Evolutionary conservation across 1,140 invertebrate species (phyloP), one percentile per base, ranked within the genome.

Genomic region (Chironomus tepperi): DNA sequence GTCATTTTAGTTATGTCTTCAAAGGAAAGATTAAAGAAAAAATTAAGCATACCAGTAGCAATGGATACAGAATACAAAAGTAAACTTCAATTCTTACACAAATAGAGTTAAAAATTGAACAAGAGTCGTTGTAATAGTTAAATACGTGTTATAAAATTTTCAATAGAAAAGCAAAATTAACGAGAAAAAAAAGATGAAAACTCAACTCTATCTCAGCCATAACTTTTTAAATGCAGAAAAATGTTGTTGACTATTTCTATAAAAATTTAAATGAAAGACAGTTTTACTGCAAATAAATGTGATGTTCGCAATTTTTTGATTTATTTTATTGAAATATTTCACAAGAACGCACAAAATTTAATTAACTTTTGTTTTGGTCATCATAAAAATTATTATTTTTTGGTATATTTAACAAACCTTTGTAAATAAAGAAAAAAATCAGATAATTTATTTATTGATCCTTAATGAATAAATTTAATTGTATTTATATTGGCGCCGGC

Each of bases 241-340:
- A 57, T 57, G 47, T 57, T 57, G 47, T 57, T 57, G 47, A 57
- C 47, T 57, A 57, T 57, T 57, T 57, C 47, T 57, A 57, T 57
- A n/a, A n/a, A 57, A 57, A 47, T 47, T 47, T 3, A 47, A 47
- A 3, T 57, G 12, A 57, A 57, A 0, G 12, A 5, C 12, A 57
- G 12, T 12, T 57, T 57, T 5, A n/a, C 12, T 57, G 0, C 12
- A 57, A 47, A 47, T 9, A 47, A 47, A 47, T 47, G 43, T 15
- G 43, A 47, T n/a, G n/a, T n/a, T n/a, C n/a, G n/a, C n/a, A n/a
- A n/a, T n/a, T n/a, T n/a, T n/a, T n/a, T n/a, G n/a, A n/a, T 34
- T 34, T 2, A 34, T 34, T 34, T 34, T 5, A 34, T 34, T 34
- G 5, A 34, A 34, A 34, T 5, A 34, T 34, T 34, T 34, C 5